Base-by-base conservation (phyloP, 2,113 vertebrate genomes). In the Cyphomyrus discorhynchus region DNA sequence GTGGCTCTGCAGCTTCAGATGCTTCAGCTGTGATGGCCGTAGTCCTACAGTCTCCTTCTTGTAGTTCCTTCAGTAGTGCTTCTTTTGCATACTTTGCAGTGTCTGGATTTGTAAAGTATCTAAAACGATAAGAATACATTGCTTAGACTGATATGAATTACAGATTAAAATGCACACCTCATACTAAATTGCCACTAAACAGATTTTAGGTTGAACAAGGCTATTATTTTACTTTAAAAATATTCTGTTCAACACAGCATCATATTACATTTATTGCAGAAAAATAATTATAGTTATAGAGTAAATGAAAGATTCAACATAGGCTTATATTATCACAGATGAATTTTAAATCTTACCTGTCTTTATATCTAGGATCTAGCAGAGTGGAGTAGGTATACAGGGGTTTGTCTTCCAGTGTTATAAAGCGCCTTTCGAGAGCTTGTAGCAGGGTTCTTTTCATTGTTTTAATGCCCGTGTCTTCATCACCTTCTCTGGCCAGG, bases 401-500 rank as follows among this genome's bases (percentile, higher is more conserved):
- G 66, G 90, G 90, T 27, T 88, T 52, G 58, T 58, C 52, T 90
- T 88, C 62, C 17, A 83, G 10, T 6, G 45, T 83, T 27, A 17
- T 58, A 35, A 90, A 88, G 47, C 86, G 82, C 39, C 49, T 77
- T 53, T 88, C 17, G 39, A 88, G 21, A 46, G 90, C 90, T 90
- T 83, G 85, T 15, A 45, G 80, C 70, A 39, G 83, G 27, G 90
- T 84, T 21, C 35, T 91, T 89, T 91, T 91, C 90, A 89, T 91
- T 35, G 90, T 91, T 89, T 91, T 91, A 52, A 89, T 89, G 4
- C 90, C 83, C 35, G 56, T 42, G 50, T 91, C 90, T 5, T 80
- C 83, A 13, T 88, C 77, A 10, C 17, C 24, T 62, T 91, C 85
- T 8, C 1, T 87, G 31, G 88, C 2, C 0, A 91, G 89, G 49